Evolutionary conservation across 2,113 vertebrate species (phyloP), one percentile per base, ranked within the genome.

Genomic region (Pelusios castaneus): DNA sequence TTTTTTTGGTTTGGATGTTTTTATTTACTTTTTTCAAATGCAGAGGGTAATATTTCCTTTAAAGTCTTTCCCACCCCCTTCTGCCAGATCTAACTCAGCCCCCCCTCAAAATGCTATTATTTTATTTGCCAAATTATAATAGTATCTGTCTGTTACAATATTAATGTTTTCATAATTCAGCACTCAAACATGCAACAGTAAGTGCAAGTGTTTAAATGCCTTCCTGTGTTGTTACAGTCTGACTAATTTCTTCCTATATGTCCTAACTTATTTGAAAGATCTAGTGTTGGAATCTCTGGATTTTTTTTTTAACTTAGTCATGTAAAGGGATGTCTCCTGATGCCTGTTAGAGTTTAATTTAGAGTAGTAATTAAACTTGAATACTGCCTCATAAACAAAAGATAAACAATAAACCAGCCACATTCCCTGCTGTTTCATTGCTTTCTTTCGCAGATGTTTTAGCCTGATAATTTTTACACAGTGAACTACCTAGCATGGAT

Each of bases 361-460:
- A 99, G 99, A 99, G 99, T 98, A 98, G 99, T 99, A 99, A 99
- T 99, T 99, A 99, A 99, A 99, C 98, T 98, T 99, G 99, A 99
- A 99, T 99, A 99, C 99, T 99, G 98, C 98, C 99, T 99, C 99
- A 99, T 99, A 99, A 99, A 99, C 99, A 99, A 99, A 99, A 99
- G 99, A 99, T 99, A 99, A 99, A 99, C 99, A 99, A 99, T 99
- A 99, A 99, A 99, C 98, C 98, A 98, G 98, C 98, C 98, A 98
- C 95, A 75, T 98, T 99, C 98, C 99, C 99, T 99, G 99, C 99
- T 99, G 99, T 99, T 99, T 99, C 99, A 99, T 99, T 98, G 98
- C 98, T 98, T 98, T 98, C 98, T 98, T 99, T 98, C 98, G 98
- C 99, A 99, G 99, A 99, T 99, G 99, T 99, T 99, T 98, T 98